These are phyloP conservation scores for Chalcosyrphus nemorum DNA, from an alignment of 2,888 invertebrate species.

Conservation along the genomic window DNA sequence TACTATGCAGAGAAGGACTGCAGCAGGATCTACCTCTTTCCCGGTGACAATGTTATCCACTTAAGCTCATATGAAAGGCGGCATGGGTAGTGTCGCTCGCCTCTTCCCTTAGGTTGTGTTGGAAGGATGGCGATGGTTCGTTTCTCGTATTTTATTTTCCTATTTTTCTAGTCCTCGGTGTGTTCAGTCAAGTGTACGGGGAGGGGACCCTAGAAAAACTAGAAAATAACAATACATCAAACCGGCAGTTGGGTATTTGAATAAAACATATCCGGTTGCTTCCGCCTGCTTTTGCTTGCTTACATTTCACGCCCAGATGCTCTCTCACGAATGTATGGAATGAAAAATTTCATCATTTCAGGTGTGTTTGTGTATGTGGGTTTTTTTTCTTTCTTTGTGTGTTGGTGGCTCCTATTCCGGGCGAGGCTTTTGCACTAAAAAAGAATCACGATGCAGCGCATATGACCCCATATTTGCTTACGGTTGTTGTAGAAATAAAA, in stretches of 20 bases:
- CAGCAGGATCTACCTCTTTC: slow-evolving; percentile 11
- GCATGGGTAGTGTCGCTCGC: background rate
- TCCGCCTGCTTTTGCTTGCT: slow-evolving; percentile 60
- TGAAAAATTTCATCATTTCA: slow-evolving; percentile 70
- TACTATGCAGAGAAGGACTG: slow-evolving; percentile 23
- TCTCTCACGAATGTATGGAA: slow-evolving; percentile 51
- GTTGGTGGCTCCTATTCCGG: background rate
- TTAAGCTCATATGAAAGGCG: background rate
- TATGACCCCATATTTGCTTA: slow-evolving; percentile 45
- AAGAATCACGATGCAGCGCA: slow-evolving; percentile 29
- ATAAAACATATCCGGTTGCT: slow-evolving; percentile 72
- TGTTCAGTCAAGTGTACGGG: slow-evolving; percentile 45
- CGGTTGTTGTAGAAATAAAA: slow-evolving; percentile 56
- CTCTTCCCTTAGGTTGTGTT: no score
- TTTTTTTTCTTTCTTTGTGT: no score
- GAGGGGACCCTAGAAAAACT: slow-evolving; percentile 43
- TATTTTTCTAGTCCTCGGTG: slow-evolving; percentile 13
- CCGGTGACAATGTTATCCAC: slow-evolving; percentile 6
- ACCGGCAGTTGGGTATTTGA: slow-evolving; percentile 69
- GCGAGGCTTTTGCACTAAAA: slow-evolving; percentile 29
- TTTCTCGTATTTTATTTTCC: no score
- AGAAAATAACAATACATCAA: slow-evolving; percentile 69
- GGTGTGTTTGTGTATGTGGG: slow-evolving; percentile 33
- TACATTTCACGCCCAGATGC: slow-evolving; percentile 63
- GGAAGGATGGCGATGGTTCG: slow-evolving; percentile 20